Evolutionary conservation across 1,140 invertebrate species (phyloP).

Genomic region (Helicoverpa armigera): DNA sequence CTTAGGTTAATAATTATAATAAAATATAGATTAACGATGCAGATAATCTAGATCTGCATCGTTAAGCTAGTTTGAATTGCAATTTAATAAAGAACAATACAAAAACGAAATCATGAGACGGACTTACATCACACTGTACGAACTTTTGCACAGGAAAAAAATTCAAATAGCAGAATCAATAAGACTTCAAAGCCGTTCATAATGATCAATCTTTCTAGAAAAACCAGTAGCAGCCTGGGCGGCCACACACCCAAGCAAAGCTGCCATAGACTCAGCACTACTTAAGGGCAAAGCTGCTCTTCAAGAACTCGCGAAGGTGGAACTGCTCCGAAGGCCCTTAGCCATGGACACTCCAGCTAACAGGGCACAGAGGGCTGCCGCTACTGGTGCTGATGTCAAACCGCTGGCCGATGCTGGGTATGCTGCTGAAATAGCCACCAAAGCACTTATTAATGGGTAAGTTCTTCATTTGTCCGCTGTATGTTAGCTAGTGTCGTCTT

Average conservation of each 20-base stretch:
- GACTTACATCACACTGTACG: too few relatives aligned
- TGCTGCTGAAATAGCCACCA: slow-evolving; percentile 89
- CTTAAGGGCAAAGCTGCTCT: slow-evolving; percentile 87
- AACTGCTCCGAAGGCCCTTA: slow-evolving; percentile 83
- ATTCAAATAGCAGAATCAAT: too few relatives aligned
- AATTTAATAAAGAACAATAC: too few relatives aligned
- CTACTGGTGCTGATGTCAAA: slow-evolving; percentile 87
- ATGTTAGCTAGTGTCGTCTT: too few relatives aligned
- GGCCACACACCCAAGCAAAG: slow-evolving; percentile 9
- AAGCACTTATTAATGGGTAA: slow-evolving; percentile 75
- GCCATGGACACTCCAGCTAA: slow-evolving; percentile 88
- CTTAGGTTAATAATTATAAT: too few relatives aligned
- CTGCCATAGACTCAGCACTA: slow-evolving; percentile 81
- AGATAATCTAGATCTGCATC: too few relatives aligned
- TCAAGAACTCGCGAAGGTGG: slow-evolving; percentile 84
- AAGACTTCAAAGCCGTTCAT: too few relatives aligned
- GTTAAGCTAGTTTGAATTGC: too few relatives aligned
- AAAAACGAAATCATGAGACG: too few relatives aligned
- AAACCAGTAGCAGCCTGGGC: slow-evolving; percentile 3
- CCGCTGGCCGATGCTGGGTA: slow-evolving; percentile 88
- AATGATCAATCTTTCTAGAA: neutral
- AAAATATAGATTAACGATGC: too few relatives aligned
- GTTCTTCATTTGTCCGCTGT: neutral
- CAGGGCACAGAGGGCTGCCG: slow-evolving; percentile 90
- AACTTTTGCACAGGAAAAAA: too few relatives aligned